Evolutionary conservation across 2,113 vertebrate species (phyloP).

Genomic region (Pantherophis guttatus): DNA sequence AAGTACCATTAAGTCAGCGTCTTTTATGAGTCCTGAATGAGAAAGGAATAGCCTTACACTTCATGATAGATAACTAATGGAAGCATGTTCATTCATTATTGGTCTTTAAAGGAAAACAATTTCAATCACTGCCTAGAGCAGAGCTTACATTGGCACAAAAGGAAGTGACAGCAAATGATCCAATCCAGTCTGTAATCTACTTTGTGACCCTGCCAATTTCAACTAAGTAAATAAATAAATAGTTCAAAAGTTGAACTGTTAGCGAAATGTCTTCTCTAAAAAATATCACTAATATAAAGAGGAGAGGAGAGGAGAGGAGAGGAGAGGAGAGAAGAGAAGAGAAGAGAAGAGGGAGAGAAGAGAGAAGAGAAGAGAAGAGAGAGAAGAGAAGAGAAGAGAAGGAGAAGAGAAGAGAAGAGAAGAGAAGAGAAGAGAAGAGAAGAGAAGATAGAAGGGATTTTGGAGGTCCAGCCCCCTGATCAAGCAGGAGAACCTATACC

Average conservation of each 20-base stretch:
- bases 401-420: no score
- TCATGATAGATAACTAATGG: slow-evolving; percentile 63
- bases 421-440: no score
- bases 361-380: no score
- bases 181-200: slow-evolving; percentile 37
- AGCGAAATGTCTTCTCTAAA: neutral
- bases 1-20: slow-evolving; percentile 3
- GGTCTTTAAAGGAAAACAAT: slow-evolving; percentile 60
- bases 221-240: neutral
- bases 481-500: no score
- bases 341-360: no score
- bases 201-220: slow-evolving; percentile 44
- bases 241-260: neutral
- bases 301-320: no score
- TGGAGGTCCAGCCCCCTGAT: no score
- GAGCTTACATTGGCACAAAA: slow-evolving; percentile 62
- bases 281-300: neutral
- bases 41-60: slow-evolving; percentile 44
- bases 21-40: neutral
- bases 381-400: no score
- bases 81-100: slow-evolving; percentile 48
- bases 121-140: slow-evolving; percentile 51
- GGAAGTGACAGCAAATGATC: slow-evolving; percentile 40
- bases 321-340: no score
- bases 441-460: no score